These are phyloP conservation scores for Hyperoplus immaculatus DNA, from an alignment of 2,797 vertebrate genomes.

Conservation along the genomic window DNA sequence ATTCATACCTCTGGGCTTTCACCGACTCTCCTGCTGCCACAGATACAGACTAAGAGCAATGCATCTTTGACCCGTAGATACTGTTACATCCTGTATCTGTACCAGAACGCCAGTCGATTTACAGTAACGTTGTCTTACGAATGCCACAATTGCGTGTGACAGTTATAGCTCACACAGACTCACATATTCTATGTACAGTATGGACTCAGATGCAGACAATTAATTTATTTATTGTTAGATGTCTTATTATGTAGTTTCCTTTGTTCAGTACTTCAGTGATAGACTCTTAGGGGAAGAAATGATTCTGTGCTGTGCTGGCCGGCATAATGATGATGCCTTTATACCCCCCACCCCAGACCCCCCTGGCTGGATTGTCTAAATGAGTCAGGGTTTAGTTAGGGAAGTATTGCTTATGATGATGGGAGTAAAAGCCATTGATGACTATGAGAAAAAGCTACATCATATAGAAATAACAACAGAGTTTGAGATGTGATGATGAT, in stretches of 20 bases:
- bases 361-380: slow-evolving; percentile 13
- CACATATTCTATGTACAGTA: slow-evolving; percentile 2
- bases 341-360: no score
- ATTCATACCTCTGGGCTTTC: slow-evolving; percentile 20
- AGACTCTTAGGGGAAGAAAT: neutral
- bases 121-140: slow-evolving; percentile 20
- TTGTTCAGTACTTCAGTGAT: neutral
- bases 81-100: slow-evolving; percentile 2
- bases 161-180: slow-evolving; percentile 1
- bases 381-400: neutral
- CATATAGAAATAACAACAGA: slow-evolving; percentile 21
- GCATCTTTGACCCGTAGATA: slow-evolving; percentile 6
- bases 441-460: slow-evolving; percentile 15
- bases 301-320: neutral
- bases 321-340: neutral
- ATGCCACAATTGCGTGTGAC: slow-evolving; percentile 13
- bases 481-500: neutral
- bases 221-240: neutral
- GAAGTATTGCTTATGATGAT: slow-evolving; percentile 10
- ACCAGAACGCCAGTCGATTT: neutral
- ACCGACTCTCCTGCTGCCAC: neutral
- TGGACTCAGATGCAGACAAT: neutral
- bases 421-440: neutral
- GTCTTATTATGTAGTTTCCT: neutral
- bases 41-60: slow-evolving; percentile 5